phyloP scores from a whole-genome alignment of 2,113 vertebrate genomes.

The Neodontobutis hainanensis region DNA sequence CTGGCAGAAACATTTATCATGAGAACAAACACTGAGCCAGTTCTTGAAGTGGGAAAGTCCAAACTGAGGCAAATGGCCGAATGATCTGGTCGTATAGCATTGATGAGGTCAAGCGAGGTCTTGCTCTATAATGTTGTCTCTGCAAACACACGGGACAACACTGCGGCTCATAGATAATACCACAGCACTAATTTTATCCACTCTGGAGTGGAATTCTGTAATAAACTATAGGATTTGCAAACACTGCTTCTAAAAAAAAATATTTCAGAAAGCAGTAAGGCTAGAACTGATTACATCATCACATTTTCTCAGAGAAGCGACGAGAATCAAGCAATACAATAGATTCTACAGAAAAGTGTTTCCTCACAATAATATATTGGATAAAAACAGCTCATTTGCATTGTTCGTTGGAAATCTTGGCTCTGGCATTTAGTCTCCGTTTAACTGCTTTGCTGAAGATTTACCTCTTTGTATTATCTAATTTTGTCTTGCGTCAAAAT shows the following conservation, averaged over 20 bases:
- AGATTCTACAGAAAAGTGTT: not conserved
- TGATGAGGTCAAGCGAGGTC: conserved; percentile 62
- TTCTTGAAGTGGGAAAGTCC: not conserved
- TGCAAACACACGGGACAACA: conserved; percentile 49
- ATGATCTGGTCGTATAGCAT: conserved; percentile 22
- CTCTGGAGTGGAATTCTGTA: conserved; percentile 29
- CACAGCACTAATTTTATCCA: conserved; percentile 37
- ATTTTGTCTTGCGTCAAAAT: conserved; percentile 54
- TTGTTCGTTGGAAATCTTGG: conserved; percentile 9
- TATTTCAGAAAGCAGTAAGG: conserved; percentile 29
- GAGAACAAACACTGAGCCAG: conserved; percentile 32
- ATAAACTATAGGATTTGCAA: conserved; percentile 45
- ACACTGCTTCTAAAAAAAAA: conserved; percentile 10
- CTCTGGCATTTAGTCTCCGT: conserved; percentile 54
- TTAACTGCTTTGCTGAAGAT: conserved; percentile 45
- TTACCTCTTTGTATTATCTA: conserved; percentile 46
- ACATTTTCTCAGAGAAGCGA: not conserved
- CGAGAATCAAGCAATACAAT: conserved; percentile 11
- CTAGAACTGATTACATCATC: conserved; percentile 16
- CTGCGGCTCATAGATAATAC: conserved; percentile 33
- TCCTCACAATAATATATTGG: not conserved
- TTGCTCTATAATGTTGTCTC: conserved; percentile 52
- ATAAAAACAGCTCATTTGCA: conserved; percentile 16
- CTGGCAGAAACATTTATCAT: conserved; percentile 52
- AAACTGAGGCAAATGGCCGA: conserved; percentile 2